Percentiles rank a stretch among this genome's conserved stretches.
Evolutionary conservation across 2,113 vertebrate genomes (phyloP).

Genomic region (Candoia aspera): DNA sequence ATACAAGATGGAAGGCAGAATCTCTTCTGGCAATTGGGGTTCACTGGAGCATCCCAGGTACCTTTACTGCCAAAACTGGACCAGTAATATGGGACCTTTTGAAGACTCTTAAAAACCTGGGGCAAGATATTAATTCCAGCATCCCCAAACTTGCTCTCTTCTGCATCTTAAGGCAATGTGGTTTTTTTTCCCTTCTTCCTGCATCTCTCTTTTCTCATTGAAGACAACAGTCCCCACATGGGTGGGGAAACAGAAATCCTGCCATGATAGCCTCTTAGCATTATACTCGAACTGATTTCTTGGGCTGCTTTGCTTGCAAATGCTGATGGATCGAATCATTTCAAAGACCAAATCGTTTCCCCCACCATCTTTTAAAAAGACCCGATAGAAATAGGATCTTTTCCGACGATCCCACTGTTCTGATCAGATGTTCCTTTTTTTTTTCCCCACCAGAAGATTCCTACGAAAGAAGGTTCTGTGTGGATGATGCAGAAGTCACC

Average conservation of each 20-base stretch:
- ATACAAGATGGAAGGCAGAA: too few relatives aligned
- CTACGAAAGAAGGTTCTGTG: conserved; percentile 79
- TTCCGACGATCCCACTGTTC: not conserved
- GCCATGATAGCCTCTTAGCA: not conserved
- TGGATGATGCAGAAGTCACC: conserved; percentile 86
- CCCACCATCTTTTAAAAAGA: not conserved
- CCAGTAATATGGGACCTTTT: not conserved
- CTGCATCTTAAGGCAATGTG: not conserved
- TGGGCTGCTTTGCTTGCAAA: not conserved
- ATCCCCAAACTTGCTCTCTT: not conserved
- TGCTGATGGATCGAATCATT: not conserved
- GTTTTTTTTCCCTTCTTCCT: not conserved
- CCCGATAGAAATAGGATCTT: not conserved
- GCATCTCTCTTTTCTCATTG: not conserved
- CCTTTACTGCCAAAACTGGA: too few relatives aligned
- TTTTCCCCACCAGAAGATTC: conserved; percentile 77
- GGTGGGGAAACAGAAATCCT: not conserved
- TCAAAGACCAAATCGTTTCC: too few relatives aligned
- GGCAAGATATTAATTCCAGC: not conserved
- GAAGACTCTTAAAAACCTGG: not conserved
- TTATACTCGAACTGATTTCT: not conserved
- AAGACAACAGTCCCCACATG: too few relatives aligned
- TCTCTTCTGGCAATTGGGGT: not conserved
- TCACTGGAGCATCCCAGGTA: too few relatives aligned
- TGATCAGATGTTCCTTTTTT: not conserved